These are phyloP conservation scores for Arrhamphus sclerolepis DNA, from an alignment of 2,797 vertebrate species.

Conservation along the genomic window DNA sequence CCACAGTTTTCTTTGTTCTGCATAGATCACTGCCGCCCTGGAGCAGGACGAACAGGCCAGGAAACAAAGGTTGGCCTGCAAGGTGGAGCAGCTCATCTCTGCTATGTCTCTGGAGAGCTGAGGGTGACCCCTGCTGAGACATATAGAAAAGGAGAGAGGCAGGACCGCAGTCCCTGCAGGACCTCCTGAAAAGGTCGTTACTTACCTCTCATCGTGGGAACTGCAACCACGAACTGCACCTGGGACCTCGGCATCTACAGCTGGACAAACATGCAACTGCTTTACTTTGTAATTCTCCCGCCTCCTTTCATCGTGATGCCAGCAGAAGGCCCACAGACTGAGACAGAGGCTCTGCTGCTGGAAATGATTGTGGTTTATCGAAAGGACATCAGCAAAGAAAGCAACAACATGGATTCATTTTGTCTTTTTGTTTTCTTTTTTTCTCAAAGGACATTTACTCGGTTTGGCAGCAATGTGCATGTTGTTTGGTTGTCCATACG, in stretches of 20 bases:
- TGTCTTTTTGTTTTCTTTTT: slow-evolving; percentile 49
- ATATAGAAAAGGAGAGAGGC: slow-evolving; percentile 24
- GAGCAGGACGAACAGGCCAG: slow-evolving; percentile 95
- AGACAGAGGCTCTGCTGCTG: slow-evolving; percentile 36
- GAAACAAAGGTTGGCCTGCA: slow-evolving; percentile 93
- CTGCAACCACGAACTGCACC: slow-evolving; percentile 50
- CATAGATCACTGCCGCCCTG: slow-evolving; percentile 90
- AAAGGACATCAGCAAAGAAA: slow-evolving; percentile 48
- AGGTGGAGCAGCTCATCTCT: slow-evolving; percentile 94
- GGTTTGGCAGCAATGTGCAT: slow-evolving; percentile 52
- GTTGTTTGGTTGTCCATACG: slow-evolving; percentile 36
- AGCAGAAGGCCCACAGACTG: slow-evolving; percentile 34
- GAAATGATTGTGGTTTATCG: slow-evolving; percentile 33
- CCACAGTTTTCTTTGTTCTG: background rate
- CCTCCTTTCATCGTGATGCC: slow-evolving; percentile 40
- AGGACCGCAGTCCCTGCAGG: slow-evolving; percentile 38
- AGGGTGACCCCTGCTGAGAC: slow-evolving; percentile 61
- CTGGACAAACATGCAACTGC: slow-evolving; percentile 41
- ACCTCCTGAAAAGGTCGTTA: slow-evolving; percentile 53
- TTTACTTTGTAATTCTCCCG: slow-evolving; percentile 50
- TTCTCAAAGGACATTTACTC: slow-evolving; percentile 51
- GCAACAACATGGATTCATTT: slow-evolving; percentile 49
- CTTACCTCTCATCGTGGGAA: slow-evolving; percentile 64
- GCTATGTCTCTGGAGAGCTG: slow-evolving; percentile 98
- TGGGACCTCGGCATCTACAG: slow-evolving; percentile 52